Percentiles rank a stretch among this genome's conserved stretches.
phyloP scores from a whole-genome alignment of 2,888 invertebrate species.

The Pocota personata region DNA sequence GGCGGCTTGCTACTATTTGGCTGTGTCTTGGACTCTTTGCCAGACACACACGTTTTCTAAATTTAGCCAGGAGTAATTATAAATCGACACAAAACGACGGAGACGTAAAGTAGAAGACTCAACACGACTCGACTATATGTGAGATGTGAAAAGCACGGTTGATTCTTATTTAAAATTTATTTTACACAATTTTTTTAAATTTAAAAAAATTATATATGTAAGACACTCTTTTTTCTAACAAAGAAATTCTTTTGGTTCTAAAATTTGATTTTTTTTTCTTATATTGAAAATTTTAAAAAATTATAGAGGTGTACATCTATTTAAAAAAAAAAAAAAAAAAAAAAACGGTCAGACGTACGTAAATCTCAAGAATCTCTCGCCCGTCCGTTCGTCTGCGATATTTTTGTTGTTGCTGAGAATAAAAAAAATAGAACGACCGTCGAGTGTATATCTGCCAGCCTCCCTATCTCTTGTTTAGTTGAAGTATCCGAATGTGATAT shows the following conservation, averaged over 20 bases:
- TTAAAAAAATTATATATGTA: constrained; percentile 25
- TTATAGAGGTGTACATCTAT: constrained; percentile 16
- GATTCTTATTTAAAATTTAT: constrained; percentile 47
- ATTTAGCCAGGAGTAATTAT: constrained; percentile 83
- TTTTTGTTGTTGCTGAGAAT: constrained; percentile 54
- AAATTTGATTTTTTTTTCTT: neutral
- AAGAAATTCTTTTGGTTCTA: constrained; percentile 6
- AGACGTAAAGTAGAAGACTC: constrained; percentile 71
- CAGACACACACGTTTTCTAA: constrained; percentile 83
- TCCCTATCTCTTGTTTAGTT: constrained; percentile 54
- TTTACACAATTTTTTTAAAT: constrained; percentile 54
- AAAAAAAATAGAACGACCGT: constrained; percentile 68
- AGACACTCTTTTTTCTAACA: constrained; percentile 26
- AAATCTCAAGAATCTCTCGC: constrained; percentile 53
- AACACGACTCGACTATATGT: constrained; percentile 68
- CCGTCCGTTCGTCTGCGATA: constrained; percentile 63
- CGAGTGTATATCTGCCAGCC: constrained; percentile 51
- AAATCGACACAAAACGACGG: constrained; percentile 76
- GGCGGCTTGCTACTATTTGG: constrained; percentile 73
- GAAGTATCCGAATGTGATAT: constrained; percentile 59
- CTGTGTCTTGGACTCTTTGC: constrained; percentile 75
- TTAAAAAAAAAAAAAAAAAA: constrained; percentile 18
- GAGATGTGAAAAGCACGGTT: constrained; percentile 62
- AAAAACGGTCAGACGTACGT: constrained; percentile 45
- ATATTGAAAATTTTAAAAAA: neutral